Conservation (phyloP, 37 sponge, comb jelly and placozoan genomes). For the Corticium candelabrum region DNA sequence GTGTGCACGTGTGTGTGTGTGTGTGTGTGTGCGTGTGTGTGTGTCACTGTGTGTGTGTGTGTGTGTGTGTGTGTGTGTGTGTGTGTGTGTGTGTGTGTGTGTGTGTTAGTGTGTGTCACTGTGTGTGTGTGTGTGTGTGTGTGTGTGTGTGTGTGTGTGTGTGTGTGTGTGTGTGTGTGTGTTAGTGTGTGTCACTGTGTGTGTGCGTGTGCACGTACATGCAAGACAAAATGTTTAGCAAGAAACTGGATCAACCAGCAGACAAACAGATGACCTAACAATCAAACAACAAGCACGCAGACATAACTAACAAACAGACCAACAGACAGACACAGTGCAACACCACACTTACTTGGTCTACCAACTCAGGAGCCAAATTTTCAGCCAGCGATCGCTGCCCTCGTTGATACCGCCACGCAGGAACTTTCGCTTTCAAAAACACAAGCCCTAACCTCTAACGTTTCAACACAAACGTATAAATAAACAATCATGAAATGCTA, state of each 20-base stretch:
- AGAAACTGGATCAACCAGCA: conserved; percentile 2
- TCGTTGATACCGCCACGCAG: conserved; percentile 82
- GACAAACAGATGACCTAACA: neutral
- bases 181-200: neutral
- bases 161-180: conserved; percentile 5
- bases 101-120: too few species aligned
- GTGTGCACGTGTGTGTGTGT: conserved; percentile 18
- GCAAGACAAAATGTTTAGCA: too few species aligned
- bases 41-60: conserved; percentile 14
- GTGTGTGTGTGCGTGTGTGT: conserved; percentile 20
- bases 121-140: conserved; percentile 3
- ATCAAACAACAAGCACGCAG: neutral
- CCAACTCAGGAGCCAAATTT: conserved; percentile 32
- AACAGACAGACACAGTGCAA: too few species aligned
- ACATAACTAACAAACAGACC: too few species aligned
- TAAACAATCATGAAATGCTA: too few species aligned
- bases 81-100: conserved; percentile 5
- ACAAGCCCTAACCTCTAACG: conserved; percentile 53
- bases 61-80: conserved; percentile 5
- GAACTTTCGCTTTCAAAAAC: conserved; percentile 55
- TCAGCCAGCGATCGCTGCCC: conserved; percentile 63
- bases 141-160: conserved; percentile 5
- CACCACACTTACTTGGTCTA: too few species aligned
- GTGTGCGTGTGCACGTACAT: neutral
- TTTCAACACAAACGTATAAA: neutral